A percentile compares a stretch with the other conserved stretches of the same genome.
Conservation (phyloP, 2,888 invertebrate genomes). For the Unio delphinus region DNA sequence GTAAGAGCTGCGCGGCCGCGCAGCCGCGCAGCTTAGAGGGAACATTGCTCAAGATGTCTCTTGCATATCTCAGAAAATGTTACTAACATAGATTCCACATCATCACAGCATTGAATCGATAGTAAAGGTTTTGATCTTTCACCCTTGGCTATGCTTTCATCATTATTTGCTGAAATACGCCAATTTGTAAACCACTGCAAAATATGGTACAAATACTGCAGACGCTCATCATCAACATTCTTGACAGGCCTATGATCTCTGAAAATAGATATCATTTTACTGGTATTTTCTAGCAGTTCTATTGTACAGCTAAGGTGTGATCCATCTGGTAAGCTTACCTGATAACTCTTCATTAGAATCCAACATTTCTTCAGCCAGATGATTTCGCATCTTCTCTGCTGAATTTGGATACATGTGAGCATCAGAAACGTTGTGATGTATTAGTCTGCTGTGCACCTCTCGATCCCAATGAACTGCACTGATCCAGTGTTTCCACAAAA, state of each 20-base stretch:
- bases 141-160: background rate
- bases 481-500: conserved; percentile 17
- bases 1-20: too few species aligned
- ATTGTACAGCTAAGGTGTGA: conserved; percentile 5
- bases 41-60: too few species aligned
- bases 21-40: too few species aligned
- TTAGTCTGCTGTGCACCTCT: background rate
- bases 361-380: conserved; percentile 13
- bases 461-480: background rate
- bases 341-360: conserved; percentile 7
- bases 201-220: background rate
- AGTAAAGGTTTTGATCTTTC: conserved; percentile 5
- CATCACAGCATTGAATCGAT: conserved; percentile 7
- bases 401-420: conserved; percentile 10
- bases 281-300: conserved; percentile 10
- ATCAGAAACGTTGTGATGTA: too few species aligned
- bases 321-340: too few species aligned
- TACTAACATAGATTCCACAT: conserved; percentile 1
- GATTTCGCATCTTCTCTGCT: conserved; percentile 15
- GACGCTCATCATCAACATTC: background rate
- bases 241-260: conserved; percentile 4
- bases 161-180: conserved; percentile 5
- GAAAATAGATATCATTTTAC: conserved; percentile 10
- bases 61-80: conserved; percentile 10
- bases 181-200: conserved; percentile 11